Evolutionary conservation across 2,113 vertebrate species (phyloP), one percentile per base, ranked within the genome.

Genomic region (Lichenostomus cassidix): DNA sequence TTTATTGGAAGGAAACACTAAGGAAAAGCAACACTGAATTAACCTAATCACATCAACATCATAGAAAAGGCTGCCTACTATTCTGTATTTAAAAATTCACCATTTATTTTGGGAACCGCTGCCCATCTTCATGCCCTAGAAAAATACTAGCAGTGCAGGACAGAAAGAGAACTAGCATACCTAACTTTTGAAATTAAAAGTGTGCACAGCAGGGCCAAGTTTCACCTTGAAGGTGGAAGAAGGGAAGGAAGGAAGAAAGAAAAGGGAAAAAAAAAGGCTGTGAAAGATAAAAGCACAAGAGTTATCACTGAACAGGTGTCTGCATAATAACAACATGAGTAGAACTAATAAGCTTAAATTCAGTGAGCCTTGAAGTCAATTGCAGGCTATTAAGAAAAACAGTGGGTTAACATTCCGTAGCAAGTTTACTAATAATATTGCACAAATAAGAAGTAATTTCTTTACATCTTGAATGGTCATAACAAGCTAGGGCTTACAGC

Each of bases 301-400:
- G 10, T 37, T 81, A 52, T 49, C 52, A 93, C 7, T 64, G 71
- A 88, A 82, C 94, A 96, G 47, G 76, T 95, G 83, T 84, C 76
- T 78, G 44, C 65, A 42, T 82, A 90, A 86, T 46, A 92, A 81
- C 82, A 86, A 77, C 55, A 74, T 59, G 71, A 90, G 47, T 64
- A 90, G 71, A 90, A 76, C 76, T 92, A 96, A 89, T 83, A 89
- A 93, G 75, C 44, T 93, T 92, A 93, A 97, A 96, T 95, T 94
- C 92, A 92, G 50, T 17, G 28, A 93, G 85, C 93, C 94, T 94
- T 92, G 92, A 96, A 96, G 85, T 91, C 90, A 90, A 44, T 65
- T 88, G 68, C 55, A 84, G 77, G 41, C 77, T 94, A 95, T 96
- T 92, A 95, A 80, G 68, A 56, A 89, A 91, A 95, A 81, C 13